Conservation (phyloP, 2,888 invertebrate species). For the Aporophyla nigra region DNA sequence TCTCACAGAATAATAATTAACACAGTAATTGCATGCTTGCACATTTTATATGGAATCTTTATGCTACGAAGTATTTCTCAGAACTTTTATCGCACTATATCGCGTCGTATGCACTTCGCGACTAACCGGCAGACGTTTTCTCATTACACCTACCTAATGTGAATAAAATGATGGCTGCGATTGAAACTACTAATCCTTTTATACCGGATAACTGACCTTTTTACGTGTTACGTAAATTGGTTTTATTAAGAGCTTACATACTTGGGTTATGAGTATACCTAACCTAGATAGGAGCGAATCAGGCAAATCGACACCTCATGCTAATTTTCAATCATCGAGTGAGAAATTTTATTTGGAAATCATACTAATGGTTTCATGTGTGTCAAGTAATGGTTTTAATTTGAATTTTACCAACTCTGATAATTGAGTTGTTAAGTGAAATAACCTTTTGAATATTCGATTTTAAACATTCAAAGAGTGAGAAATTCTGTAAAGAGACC, state of each 20-base stretch:
- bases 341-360: slow-evolving; percentile 56
- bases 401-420: slow-evolving; percentile 45
- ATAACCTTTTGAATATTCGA: slow-evolving; percentile 30
- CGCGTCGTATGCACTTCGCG: slow-evolving; percentile 62
- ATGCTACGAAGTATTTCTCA: slow-evolving; percentile 39
- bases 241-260: slow-evolving; percentile 62
- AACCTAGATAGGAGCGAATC: slow-evolving; percentile 51
- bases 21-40: slow-evolving; percentile 14
- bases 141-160: slow-evolving; percentile 82
- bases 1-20: slow-evolving; percentile 20
- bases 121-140: slow-evolving; percentile 75
- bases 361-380: slow-evolving; percentile 55
- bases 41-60: slow-evolving; percentile 17
- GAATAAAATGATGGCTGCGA: slow-evolving; percentile 84
- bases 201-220: slow-evolving; percentile 79
- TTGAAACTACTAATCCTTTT: slow-evolving; percentile 82
- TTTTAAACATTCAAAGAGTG: slow-evolving; percentile 5
- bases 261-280: slow-evolving; percentile 45
- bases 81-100: slow-evolving; percentile 67
- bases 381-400: slow-evolving; percentile 46
- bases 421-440: slow-evolving; percentile 60
- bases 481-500: background rate
- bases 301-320: slow-evolving; percentile 59
- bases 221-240: slow-evolving; percentile 70
- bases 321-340: slow-evolving; percentile 62